These are phyloP conservation scores for Gymnodraco acuticeps DNA, from an alignment of 2,797 vertebrate genomes.

Conservation along the genomic window DNA sequence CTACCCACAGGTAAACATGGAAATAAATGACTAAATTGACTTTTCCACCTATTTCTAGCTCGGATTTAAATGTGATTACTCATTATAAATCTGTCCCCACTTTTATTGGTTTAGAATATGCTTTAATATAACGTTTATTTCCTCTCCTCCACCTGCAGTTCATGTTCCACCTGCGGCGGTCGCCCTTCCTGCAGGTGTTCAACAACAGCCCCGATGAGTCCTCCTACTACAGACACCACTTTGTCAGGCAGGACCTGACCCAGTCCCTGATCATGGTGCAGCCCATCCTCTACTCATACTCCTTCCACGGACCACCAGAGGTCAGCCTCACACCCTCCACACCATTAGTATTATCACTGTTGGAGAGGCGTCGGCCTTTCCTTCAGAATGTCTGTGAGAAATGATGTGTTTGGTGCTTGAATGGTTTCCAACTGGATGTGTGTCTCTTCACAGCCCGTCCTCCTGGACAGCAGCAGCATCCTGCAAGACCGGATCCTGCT, in stretches of 20 bases:
- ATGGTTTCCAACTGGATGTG: background rate
- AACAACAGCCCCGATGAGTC: conserved; percentile 99
- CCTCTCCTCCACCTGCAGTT: conserved; percentile 83
- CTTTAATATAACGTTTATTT: background rate
- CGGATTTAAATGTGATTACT: background rate
- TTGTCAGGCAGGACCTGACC: conserved; percentile 95
- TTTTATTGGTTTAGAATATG: background rate
- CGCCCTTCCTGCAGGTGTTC: conserved; percentile 97
- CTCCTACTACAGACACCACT: conserved; percentile 96
- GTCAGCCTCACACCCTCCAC: conserved; percentile 79
- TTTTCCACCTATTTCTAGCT: background rate
- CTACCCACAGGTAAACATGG: conserved; percentile 93
- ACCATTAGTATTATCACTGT: background rate
- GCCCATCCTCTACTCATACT: conserved; percentile 98
- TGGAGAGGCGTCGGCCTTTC: background rate
- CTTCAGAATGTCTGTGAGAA: background rate
- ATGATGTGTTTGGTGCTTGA: background rate
- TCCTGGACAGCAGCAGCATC: conserved; percentile 98
- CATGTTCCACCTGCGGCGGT: conserved; percentile 97
- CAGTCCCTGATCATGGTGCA: conserved; percentile 99
- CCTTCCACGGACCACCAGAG: conserved; percentile 97
- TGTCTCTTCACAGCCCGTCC: conserved; percentile 88
- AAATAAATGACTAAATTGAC: background rate
- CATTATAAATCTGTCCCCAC: background rate
- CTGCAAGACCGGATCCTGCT: conserved; percentile 95